Evolutionary conservation across 1,140 invertebrate species (phyloP).

Genomic region (Drosophila chauvacae): DNA sequence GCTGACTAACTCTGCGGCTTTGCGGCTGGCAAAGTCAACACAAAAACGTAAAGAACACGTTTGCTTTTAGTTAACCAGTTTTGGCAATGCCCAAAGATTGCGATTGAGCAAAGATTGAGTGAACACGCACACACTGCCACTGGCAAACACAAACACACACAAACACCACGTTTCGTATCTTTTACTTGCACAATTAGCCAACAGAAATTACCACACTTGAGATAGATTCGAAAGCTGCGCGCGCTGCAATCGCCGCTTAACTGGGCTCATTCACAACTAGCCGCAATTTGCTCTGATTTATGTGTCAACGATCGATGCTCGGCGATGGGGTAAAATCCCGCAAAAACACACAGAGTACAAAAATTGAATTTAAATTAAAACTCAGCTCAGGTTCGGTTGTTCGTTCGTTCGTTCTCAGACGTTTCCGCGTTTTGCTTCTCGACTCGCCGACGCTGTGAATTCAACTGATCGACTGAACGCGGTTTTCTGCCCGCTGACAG

Average conservation of each 20-base stretch:
- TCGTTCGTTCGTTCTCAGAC: constrained; percentile 10
- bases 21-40: constrained; percentile 76
- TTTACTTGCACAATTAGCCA: constrained; percentile 76
- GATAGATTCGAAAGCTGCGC: constrained; percentile 36
- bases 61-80: constrained; percentile 81
- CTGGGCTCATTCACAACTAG: constrained; percentile 45
- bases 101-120: constrained; percentile 80
- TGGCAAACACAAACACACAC: constrained; percentile 23
- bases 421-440: constrained; percentile 68
- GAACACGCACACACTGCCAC: constrained; percentile 39
- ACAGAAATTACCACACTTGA: constrained; percentile 52
- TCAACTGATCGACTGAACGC: constrained; percentile 58
- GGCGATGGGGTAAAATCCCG: constrained; percentile 10
- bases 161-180: constrained; percentile 47
- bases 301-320: constrained; percentile 3
- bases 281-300: constrained; percentile 42
- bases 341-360: neutral
- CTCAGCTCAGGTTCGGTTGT: constrained; percentile 31
- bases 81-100: constrained; percentile 79
- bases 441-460: constrained; percentile 60
- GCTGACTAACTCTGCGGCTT: constrained; percentile 66
- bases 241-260: constrained; percentile 39
- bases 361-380: constrained; percentile 27
- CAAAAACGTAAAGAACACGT: constrained; percentile 72
- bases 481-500: constrained; percentile 59